Evolutionary conservation across 2,797 vertebrate genomes (phyloP).

Genomic region (Gambusia yucatana): DNA sequence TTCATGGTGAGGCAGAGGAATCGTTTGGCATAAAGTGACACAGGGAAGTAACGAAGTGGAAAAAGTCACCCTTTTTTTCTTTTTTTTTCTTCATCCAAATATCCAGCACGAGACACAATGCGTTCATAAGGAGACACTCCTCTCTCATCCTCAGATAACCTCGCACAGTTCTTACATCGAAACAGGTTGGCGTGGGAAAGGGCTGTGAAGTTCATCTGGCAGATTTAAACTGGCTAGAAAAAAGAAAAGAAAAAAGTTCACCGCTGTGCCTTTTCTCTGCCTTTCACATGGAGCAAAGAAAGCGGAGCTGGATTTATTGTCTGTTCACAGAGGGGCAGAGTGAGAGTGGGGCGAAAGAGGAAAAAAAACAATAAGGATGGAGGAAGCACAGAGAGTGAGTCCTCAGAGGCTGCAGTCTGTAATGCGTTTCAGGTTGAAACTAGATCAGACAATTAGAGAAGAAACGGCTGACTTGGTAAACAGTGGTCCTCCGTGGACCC

Average conservation of each 20-base stretch:
- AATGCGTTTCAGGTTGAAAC: slow-evolving; percentile 67
- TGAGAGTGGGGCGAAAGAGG: neutral
- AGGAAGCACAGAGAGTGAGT: slow-evolving; percentile 33
- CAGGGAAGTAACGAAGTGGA: slow-evolving; percentile 12
- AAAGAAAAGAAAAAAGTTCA: slow-evolving; percentile 33
- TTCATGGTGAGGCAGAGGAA: slow-evolving; percentile 40
- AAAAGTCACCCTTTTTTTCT: slow-evolving; percentile 17
- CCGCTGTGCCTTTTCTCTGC: slow-evolving; percentile 29
- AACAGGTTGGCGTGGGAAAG: slow-evolving; percentile 67
- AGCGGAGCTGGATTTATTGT: slow-evolving; percentile 39
- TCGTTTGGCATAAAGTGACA: slow-evolving; percentile 32
- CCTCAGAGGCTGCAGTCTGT: slow-evolving; percentile 46
- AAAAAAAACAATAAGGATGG: neutral
- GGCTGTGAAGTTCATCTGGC: slow-evolving; percentile 56
- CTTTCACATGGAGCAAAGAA: slow-evolving; percentile 36
- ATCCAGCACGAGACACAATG: neutral
- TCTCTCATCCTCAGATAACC: slow-evolving; percentile 6
- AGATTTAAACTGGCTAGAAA: slow-evolving; percentile 65
- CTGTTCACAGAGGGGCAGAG: slow-evolving; percentile 28
- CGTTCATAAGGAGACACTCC: neutral
- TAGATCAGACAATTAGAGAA: slow-evolving; percentile 71
- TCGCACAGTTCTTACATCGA: slow-evolving; percentile 15
- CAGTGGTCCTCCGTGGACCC: slow-evolving; percentile 51
- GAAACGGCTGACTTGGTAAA: slow-evolving; percentile 70
- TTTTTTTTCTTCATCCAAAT: slow-evolving; percentile 2